Evolutionary conservation across 2,113 vertebrate species (phyloP).

Genomic region (Rhineura floridana): DNA sequence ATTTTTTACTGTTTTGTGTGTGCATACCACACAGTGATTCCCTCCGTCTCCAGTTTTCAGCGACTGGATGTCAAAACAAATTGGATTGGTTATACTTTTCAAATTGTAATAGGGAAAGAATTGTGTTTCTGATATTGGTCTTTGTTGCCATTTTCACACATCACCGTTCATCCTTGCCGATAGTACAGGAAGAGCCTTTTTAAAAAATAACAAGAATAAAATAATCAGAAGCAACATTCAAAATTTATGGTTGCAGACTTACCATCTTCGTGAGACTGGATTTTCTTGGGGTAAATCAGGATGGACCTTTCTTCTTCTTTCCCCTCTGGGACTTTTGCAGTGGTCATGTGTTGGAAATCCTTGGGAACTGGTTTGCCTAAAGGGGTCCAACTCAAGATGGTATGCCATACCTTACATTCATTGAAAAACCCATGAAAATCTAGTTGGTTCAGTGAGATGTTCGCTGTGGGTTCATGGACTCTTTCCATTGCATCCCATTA

Average conservation of each 20-base stretch:
- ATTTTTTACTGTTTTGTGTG: slow-evolving; percentile 41
- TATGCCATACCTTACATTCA: too few species aligned
- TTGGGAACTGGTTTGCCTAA: neutral
- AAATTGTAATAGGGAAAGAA: slow-evolving; percentile 29
- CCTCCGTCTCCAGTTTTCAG: slow-evolving; percentile 32
- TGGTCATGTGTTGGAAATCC: neutral
- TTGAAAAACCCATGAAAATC: neutral
- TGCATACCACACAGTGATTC: slow-evolving; percentile 29
- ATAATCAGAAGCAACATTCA: slow-evolving; percentile 1
- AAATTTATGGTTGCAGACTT: slow-evolving; percentile 13
- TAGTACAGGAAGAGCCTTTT: slow-evolving; percentile 29
- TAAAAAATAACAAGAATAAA: neutral
- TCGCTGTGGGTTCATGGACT: neutral
- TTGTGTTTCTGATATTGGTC: slow-evolving; percentile 39
- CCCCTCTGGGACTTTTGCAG: neutral
- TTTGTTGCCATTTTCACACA: slow-evolving; percentile 26
- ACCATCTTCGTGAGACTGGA: neutral
- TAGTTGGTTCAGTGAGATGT: neutral
- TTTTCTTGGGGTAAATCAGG: neutral
- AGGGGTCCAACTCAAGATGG: neutral
- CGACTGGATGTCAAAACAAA: slow-evolving; percentile 51
- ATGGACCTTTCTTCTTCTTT: neutral
- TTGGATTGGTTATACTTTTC: slow-evolving; percentile 22
- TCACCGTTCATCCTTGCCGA: slow-evolving; percentile 24
- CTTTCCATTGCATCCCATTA: neutral